phyloP scores from a whole-genome alignment of 1,140 invertebrate species.

The Drosophila subpulchrella region DNA sequence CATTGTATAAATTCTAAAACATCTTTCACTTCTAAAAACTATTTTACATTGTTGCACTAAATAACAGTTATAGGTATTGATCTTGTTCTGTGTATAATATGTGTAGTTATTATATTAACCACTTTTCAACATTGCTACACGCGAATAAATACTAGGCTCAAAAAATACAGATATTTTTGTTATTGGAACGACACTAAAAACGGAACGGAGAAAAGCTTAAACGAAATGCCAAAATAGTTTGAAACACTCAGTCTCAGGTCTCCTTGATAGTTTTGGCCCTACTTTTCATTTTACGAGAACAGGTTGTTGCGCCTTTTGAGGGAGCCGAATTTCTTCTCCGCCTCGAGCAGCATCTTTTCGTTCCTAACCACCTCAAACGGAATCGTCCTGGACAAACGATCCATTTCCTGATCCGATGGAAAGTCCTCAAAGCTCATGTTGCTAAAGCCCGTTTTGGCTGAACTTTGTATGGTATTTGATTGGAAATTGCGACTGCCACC shows the following conservation, averaged over 20 bases:
- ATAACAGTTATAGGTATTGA: conserved; percentile 68
- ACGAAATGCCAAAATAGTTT: conserved; percentile 47
- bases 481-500: conserved; percentile 67
- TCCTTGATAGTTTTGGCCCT: conserved; percentile 22
- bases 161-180: conserved; percentile 59
- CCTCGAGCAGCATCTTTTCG: conserved; percentile 85
- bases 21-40: conserved; percentile 34
- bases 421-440: conserved; percentile 93
- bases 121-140: conserved; percentile 20
- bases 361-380: conserved; percentile 88
- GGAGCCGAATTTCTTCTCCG: conserved; percentile 88
- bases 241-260: conserved; percentile 62
- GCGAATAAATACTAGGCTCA: conserved; percentile 61
- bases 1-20: conserved; percentile 77
- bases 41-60: conserved; percentile 66
- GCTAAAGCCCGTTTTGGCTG: conserved; percentile 87
- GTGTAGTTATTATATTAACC: conserved; percentile 24
- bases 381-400: conserved; percentile 83
- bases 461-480: conserved; percentile 82
- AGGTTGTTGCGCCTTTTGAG: conserved; percentile 89
- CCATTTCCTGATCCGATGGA: conserved; percentile 87
- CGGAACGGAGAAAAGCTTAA: conserved; percentile 37
- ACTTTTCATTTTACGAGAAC: conserved; percentile 85
- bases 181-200: conserved; percentile 16
- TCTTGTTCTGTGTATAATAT: conserved; percentile 44